These are phyloP conservation scores for Gerris buenoi DNA, from an alignment of 1,140 invertebrate genomes.

Conservation along the genomic window DNA sequence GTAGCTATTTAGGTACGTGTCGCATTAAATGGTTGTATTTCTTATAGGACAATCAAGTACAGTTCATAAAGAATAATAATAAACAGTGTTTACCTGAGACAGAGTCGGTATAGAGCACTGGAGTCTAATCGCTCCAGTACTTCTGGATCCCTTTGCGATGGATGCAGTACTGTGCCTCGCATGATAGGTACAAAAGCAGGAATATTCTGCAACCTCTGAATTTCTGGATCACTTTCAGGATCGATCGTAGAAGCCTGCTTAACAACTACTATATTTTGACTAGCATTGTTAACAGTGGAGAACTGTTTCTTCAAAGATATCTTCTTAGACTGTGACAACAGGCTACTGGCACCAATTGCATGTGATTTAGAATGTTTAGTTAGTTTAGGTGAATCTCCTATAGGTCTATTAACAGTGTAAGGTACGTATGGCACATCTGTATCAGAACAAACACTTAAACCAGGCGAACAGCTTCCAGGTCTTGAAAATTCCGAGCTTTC, in stretches of 20 bases:
- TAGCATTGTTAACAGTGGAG: constrained; percentile 3
- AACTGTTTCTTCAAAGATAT: constrained; percentile 22
- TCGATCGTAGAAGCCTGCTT: constrained; percentile 47
- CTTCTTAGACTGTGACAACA: constrained; percentile 24
- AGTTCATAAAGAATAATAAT: no score
- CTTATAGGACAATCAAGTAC: no score
- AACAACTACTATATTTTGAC: constrained; percentile 68
- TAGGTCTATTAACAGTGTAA: constrained; percentile 81
- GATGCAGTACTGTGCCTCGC: constrained; percentile 69
- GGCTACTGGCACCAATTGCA: constrained; percentile 29
- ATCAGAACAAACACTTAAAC: constrained; percentile 73
- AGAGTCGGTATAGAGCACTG: constrained; percentile 40
- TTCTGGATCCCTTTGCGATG: constrained; percentile 71
- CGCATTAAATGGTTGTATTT: no score
- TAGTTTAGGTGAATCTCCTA: constrained; percentile 68
- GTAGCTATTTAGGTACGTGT: no score
- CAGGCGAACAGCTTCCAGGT: constrained; percentile 52
- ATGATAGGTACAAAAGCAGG: constrained; percentile 88
- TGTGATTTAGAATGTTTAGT: constrained; percentile 33
- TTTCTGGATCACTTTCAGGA: constrained; percentile 62
- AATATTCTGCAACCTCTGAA: constrained; percentile 60
- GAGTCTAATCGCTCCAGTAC: constrained; percentile 65
- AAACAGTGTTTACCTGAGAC: constrained; percentile 26
- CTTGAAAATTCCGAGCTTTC: constrained; percentile 16
- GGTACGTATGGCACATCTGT: constrained; percentile 87